These are phyloP conservation scores for Cottus gobio DNA, from an alignment of 2,113 vertebrate genomes.

Conservation along the genomic window DNA sequence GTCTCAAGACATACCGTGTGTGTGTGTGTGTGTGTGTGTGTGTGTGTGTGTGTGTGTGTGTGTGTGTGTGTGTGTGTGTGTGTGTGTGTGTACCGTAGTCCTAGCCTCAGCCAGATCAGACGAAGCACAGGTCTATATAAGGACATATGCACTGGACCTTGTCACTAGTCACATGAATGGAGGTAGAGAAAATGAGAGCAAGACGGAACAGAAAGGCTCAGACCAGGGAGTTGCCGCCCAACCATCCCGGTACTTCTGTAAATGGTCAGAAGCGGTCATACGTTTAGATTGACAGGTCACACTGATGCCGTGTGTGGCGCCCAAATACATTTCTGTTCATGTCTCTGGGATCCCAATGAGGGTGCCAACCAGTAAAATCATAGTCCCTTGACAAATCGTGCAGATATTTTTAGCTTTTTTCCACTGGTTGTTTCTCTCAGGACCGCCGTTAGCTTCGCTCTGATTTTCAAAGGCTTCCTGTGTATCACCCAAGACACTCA, in stretches of 20 bases:
- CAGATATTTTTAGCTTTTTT: conserved; percentile 53
- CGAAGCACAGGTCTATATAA: conserved; percentile 82
- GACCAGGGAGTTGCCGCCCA: conserved; percentile 27
- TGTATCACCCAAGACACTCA: conserved; percentile 12
- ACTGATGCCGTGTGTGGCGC: too few relatives aligned
- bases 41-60: conserved; percentile 36
- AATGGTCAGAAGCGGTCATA: not conserved
- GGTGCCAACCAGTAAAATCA: conserved; percentile 6
- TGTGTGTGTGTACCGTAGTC: conserved; percentile 30
- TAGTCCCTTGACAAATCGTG: conserved; percentile 24
- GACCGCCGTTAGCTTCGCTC: conserved; percentile 13
- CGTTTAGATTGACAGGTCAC: not conserved
- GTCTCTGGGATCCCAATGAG: conserved; percentile 9
- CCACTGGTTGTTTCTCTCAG: conserved; percentile 30
- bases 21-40: conserved; percentile 27
- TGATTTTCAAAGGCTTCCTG: conserved; percentile 31
- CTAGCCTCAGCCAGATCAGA: conserved; percentile 55
- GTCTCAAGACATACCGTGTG: conserved; percentile 10
- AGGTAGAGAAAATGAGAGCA: conserved; percentile 62
- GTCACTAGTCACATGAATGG: conserved; percentile 76
- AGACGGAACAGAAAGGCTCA: conserved; percentile 47
- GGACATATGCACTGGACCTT: conserved; percentile 78
- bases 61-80: conserved; percentile 26
- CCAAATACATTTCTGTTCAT: not conserved
- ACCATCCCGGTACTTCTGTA: not conserved